phyloP scores from a whole-genome alignment of 2,888 invertebrate genomes.

The Pomacea canaliculata region DNA sequence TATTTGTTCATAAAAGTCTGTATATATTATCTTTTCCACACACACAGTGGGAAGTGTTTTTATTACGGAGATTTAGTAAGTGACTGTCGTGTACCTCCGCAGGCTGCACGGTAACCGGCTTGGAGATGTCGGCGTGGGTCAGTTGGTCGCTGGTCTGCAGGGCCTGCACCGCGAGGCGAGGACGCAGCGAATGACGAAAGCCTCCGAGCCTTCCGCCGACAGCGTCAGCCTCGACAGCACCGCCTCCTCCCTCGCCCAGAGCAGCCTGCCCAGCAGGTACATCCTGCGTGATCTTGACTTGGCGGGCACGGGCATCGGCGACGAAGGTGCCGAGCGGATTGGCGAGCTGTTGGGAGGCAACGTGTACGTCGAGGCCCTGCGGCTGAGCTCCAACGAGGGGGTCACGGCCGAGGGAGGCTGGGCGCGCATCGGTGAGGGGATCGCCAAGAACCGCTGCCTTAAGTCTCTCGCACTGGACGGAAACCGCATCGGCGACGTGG shows the following conservation, averaged over 20 bases:
- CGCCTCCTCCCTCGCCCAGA: background rate
- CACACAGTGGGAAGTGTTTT: too few species aligned
- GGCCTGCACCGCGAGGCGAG: constrained; percentile 25
- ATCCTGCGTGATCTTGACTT: constrained; percentile 55
- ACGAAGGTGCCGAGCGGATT: constrained; percentile 48
- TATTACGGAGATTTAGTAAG: background rate
- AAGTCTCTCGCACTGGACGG: constrained; percentile 56
- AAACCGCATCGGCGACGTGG: constrained; percentile 57
- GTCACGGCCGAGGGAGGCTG: constrained; percentile 49
- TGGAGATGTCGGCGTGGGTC: constrained; percentile 53
- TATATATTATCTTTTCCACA: background rate
- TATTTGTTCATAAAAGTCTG: too few species aligned
- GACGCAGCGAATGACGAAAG: background rate
- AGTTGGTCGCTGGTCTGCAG: constrained; percentile 44
- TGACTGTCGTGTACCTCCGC: constrained; percentile 19
- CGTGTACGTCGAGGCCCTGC: constrained; percentile 46
- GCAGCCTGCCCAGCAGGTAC: background rate
- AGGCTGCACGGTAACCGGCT: constrained; percentile 59
- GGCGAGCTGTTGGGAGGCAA: constrained; percentile 48
- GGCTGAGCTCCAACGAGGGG: constrained; percentile 51
- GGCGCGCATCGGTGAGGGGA: constrained; percentile 51
- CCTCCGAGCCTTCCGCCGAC: background rate
- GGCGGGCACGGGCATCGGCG: constrained; percentile 49
- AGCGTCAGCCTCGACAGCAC: constrained; percentile 20
- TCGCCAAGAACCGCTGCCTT: constrained; percentile 50